Evolutionary conservation across 64 coral and sea anemone species (phyloP).

Genomic region (Stichodactyla helianthus): DNA sequence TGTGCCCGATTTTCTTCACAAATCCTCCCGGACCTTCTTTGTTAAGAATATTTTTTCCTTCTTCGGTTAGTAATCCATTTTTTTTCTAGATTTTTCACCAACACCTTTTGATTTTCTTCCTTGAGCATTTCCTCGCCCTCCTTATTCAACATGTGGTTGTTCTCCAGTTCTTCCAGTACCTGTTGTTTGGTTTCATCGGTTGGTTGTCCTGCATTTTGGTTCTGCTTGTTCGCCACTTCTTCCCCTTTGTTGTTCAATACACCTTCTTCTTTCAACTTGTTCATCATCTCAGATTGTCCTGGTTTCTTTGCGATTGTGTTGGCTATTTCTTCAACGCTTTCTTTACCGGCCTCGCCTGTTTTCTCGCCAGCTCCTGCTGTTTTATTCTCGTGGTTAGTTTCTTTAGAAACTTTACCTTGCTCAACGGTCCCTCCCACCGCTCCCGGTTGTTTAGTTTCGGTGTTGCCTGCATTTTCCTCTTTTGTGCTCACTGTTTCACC

Average conservation of each 20-base stretch:
- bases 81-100: not conserved
- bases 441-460: not conserved
- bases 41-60: conserved; percentile 5
- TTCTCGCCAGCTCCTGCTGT: not conserved
- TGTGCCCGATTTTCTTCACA: not conserved
- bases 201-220: not conserved
- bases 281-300: conserved; percentile 8
- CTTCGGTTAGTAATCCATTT: not conserved
- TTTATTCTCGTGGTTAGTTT: not conserved
- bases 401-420: not conserved
- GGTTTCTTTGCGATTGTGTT: conserved; percentile 2
- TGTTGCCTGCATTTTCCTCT: not conserved
- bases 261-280: conserved; percentile 4
- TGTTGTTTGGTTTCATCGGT: conserved; percentile 25
- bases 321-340: not conserved
- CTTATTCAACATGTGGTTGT: not conserved
- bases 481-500: not conserved
- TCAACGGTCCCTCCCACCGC: not conserved
- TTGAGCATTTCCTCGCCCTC: not conserved
- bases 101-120: conserved; percentile 13
- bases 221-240: conserved; percentile 12
- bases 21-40: conserved; percentile 8
- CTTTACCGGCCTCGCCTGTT: not conserved
- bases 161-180: not conserved
- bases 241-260: conserved; percentile 5